Base-by-base conservation (phyloP, 1,140 invertebrate species). In the Coelopa frigida region DNA sequence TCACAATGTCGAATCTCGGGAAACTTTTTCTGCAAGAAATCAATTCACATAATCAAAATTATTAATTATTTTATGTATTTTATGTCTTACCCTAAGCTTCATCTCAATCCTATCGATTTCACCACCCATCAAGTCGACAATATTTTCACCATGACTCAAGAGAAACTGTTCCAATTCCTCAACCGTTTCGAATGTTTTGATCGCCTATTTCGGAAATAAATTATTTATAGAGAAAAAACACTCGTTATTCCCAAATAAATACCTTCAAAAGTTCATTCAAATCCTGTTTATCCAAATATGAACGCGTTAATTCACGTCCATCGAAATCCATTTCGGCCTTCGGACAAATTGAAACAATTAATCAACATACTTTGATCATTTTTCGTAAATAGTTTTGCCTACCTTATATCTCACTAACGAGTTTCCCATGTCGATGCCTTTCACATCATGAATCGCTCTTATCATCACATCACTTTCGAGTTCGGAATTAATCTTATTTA, bases 61-160 rank as follows among this genome's bases (percentile, higher is more conserved):
- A 38, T 33, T 22, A 6, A 4, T 11, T 17, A 40, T 6, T 12
- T 29, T 14, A 6, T 4, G 7, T 1, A 23, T 18, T 14, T 24
- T 32, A 26, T 11, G 18, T 39, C 68, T 77, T 73, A 93, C 90
- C 79, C 91, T 89, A 44, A 99, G 72, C 73, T 90, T 89, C 62
- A 87, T 79, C 78, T 99, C 96, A 68, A 99, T 97, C 62, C 95
- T 77, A 75, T 99, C 96, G 27, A 99, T 94, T 75, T 99, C 94
- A 26, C 89, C 93, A 21, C 96, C 96, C 56, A 99, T 77, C 71
- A 89, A 84, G 70, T 99, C 95, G 8, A 98, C 91, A 61, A 99
- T 96, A 72, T 88, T 92, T 74, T 99, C 95, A 24, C 95, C 95
- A 65, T 98, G 94, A 66, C 88, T 91, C 27, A 98, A 70, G 64